Evolutionary conservation across 2,888 invertebrate species (phyloP).

Genomic region (Dorcus hopei): DNA sequence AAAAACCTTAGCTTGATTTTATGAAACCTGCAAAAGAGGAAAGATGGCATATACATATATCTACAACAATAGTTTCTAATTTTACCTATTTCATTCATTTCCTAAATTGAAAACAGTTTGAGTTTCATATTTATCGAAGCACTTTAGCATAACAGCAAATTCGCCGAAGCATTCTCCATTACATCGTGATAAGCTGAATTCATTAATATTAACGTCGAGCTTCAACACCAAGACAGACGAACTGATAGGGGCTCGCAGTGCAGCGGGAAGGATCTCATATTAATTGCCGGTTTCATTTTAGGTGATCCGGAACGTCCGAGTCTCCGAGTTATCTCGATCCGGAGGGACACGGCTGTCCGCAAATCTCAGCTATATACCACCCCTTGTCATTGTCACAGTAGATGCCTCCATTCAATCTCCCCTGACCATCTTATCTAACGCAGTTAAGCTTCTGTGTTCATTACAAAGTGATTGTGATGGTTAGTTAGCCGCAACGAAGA

Average conservation of each 20-base stretch:
- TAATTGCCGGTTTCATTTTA: not conserved
- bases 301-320: not conserved
- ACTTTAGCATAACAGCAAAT: no score
- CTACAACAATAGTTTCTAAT: no score
- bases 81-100: no score
- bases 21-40: no score
- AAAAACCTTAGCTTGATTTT: no score
- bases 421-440: constrained; percentile 13
- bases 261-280: not conserved
- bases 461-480: constrained; percentile 14
- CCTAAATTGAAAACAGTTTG: no score
- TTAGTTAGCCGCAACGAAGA: constrained; percentile 12
- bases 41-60: no score
- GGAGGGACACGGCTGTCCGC: constrained; percentile 17
- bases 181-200: no score
- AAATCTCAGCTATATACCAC: constrained; percentile 18
- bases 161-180: no score
- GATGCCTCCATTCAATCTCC: constrained; percentile 23
- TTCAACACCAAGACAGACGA: no score
- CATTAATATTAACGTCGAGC: no score
- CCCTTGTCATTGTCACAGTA: constrained; percentile 21
- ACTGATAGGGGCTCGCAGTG: not conserved
- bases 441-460: constrained; percentile 19
- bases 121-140: no score
- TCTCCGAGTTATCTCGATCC: not conserved